Base-by-base conservation (phyloP, 2,113 vertebrate genomes). In the Grammomys surdaster region DNA sequence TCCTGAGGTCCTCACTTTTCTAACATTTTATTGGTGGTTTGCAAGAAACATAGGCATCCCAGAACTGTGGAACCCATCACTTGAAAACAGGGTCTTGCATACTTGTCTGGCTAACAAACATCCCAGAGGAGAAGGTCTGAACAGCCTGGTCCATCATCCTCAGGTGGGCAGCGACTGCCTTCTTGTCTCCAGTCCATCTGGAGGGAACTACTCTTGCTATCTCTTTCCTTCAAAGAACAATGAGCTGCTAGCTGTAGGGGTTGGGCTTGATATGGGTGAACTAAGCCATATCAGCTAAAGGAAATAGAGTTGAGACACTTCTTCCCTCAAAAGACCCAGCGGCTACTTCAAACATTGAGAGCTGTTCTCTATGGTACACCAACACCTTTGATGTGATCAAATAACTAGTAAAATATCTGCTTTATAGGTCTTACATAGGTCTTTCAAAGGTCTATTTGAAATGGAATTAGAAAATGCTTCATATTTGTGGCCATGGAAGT, bases 321-420 rank as follows among this genome's bases (percentile, higher is more conserved):
- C 19, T 75, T 85, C 80, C 48, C 69, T 93, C 48, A 88, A 73
- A 87, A 84, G 22, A 0, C 8, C 36, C 67, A 11, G 20, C 51
- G 43, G 84, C 85, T 80, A 78, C 77, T 92, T 90, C 43, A 7
- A 93, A 89, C 78, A 89, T 72, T 16, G 95, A 85, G 56, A 13
- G 5, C 20, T 85, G 13, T 22, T 92, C 58, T 93, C 58, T 75
- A 5, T 16, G 31, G 67, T 69, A 88, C 33, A 95, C 73, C 77
- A 72, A 84, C 31, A 84, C 20, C 28, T 54, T 4, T 81, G 77
- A 80, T 7, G 51, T 93, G 40, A 88, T 78, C 76, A 75, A 96
- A 92, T 16, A 95, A 97, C 20, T 90, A 46, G 56, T 5, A 85
- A 87, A 56, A 31, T 28, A 73, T 78, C 28, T 67, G 11, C 3